Base-by-base conservation (phyloP, 2,797 vertebrate species). In the Falco berigora region DNA sequence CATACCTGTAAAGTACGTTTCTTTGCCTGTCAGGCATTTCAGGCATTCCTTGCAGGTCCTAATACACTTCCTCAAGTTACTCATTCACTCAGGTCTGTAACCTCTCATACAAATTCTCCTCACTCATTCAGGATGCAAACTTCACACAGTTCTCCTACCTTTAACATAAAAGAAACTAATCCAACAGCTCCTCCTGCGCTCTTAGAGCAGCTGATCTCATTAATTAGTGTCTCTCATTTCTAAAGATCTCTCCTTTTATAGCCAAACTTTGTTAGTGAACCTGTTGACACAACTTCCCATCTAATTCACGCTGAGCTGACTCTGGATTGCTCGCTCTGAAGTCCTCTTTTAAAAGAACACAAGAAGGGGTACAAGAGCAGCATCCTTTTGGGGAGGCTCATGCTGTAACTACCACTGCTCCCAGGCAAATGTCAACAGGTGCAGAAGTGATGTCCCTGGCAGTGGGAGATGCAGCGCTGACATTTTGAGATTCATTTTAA, bases 151-250 rank as follows among this genome's bases (percentile, higher is more conserved):
- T 75, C 38, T 79, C 67, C 68, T 84, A 75, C 69, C 32, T 90
- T 66, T 64, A 86, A 91, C 90, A 93, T 92, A 56, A 96, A 97
- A 96, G 91, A 64, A 73, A 78, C 25, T 10, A 71, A 93, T 86
- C 42, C 93, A 91, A 81, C 95, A 95, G 91, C 92, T 96, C 86
- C 86, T 96, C 90, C 92, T 62, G 53, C 0, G 0, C 79, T 76
- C 64, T 76, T 61, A 62, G 4, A 91, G 81, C 56, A 25, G 44
- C 59, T 87, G 53, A 96, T 86, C 73, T 88, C 76, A 78, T 64
- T 96, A 96, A 96, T 88, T 83, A 92, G 75, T 86, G 94, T 75
- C 66, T 69, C 69, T 84, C 32, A n/a, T 94, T 94, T 93, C 88
- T 84, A 58, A 91, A 90, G 76, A 83, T 40, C 46, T 55, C 10